Evolutionary conservation across 92 coral and sea anemone species (phyloP).

Genomic region (Plumapathes pennacea): DNA sequence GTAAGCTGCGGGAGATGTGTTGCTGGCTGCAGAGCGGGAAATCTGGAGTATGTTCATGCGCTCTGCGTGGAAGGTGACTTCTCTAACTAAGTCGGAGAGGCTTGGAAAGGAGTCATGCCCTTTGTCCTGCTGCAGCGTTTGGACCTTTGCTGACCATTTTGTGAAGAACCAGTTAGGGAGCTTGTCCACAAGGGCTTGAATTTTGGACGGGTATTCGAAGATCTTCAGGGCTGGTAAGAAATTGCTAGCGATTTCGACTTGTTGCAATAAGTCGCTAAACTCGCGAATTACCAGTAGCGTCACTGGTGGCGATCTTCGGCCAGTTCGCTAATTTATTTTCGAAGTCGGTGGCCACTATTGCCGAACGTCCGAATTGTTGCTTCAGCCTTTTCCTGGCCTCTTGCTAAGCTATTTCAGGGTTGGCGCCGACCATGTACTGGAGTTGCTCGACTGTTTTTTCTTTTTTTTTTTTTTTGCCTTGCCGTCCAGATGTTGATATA

Average conservation of each 20-base stretch:
- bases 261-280: slow-evolving; percentile 50
- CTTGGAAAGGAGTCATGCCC: slow-evolving; percentile 37
- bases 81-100: slow-evolving; percentile 26
- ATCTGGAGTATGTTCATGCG: slow-evolving; percentile 57
- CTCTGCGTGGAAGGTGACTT: slow-evolving; percentile 36
- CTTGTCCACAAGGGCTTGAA: slow-evolving; percentile 27
- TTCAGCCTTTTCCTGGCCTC: slow-evolving; percentile 33
- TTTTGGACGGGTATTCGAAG: slow-evolving; percentile 35
- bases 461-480: slow-evolving; percentile 44
- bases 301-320: slow-evolving; percentile 53
- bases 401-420: slow-evolving; percentile 30
- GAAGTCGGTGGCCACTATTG: slow-evolving; percentile 52
- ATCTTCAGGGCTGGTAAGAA: slow-evolving; percentile 13
- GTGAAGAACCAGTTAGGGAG: slow-evolving; percentile 45
- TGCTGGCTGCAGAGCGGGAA: slow-evolving; percentile 4
- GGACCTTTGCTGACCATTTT: slow-evolving; percentile 53
- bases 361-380: slow-evolving; percentile 37
- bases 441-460: slow-evolving; percentile 36
- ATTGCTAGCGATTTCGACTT: slow-evolving; percentile 51
- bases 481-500: slow-evolving; percentile 55
- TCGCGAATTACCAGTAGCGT: slow-evolving; percentile 47
- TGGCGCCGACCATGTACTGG: slow-evolving; percentile 48
- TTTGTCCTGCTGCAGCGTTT: slow-evolving; percentile 22
- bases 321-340: slow-evolving; percentile 50
- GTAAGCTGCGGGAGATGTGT: no score